These are phyloP conservation scores for Macrobrachium rosenbergii DNA, from an alignment of 1,140 invertebrate genomes.

Conservation along the genomic window DNA sequence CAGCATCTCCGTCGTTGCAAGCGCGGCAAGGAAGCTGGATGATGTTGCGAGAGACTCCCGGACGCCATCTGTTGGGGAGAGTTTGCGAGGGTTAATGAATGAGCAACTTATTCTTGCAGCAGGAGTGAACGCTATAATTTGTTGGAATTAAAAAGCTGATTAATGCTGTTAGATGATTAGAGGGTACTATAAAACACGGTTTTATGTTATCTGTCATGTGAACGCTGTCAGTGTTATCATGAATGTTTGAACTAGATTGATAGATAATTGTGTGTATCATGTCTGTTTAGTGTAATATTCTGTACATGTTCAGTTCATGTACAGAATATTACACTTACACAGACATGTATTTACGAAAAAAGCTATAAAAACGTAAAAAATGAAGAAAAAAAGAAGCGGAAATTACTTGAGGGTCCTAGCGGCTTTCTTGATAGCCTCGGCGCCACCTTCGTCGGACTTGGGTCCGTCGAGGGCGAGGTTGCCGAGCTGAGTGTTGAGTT, in stretches of 20 bases:
- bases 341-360: not conserved
- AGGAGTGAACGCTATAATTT: not conserved
- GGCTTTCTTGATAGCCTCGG: conserved; percentile 17
- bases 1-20: conserved; percentile 21
- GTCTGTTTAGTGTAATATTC: too few relatives aligned
- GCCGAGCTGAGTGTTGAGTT: not conserved
- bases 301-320: not conserved
- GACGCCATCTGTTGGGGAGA: conserved; percentile 33
- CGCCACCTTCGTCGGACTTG: conserved; percentile 26
- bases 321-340: not conserved
- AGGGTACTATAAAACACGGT: not conserved
- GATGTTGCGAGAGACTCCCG: conserved; percentile 39
- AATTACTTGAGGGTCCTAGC: conserved; percentile 30
- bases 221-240: too few relatives aligned
- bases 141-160: too few relatives aligned
- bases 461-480: conserved; percentile 1
- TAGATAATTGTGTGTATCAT: too few relatives aligned
- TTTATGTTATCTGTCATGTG: too few relatives aligned
- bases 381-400: not conserved
- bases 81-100: not conserved
- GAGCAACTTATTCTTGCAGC: too few relatives aligned
- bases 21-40: conserved; percentile 36
- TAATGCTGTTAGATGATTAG: not conserved
- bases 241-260: too few relatives aligned
- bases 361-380: not conserved